phyloP scores from a whole-genome alignment of 2,888 invertebrate genomes.

The Mythimna ferrago region DNA sequence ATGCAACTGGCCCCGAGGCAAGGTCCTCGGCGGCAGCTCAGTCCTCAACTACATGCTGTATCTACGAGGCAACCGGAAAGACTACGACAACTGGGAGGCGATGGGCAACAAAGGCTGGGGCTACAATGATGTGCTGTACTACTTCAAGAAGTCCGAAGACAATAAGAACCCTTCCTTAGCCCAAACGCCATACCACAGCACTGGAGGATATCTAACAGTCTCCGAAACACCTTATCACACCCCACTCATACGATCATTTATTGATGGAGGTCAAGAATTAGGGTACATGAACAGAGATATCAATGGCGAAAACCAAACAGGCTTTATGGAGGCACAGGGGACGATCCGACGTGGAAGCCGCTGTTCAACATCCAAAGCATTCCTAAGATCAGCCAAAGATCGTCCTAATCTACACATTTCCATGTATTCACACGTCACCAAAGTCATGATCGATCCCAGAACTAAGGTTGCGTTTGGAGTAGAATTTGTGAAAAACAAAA shows the following conservation, averaged over 20 bases:
- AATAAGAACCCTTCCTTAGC: slow-evolving; percentile 96
- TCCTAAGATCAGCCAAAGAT: slow-evolving; percentile 94
- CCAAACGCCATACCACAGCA: slow-evolving; percentile 94
- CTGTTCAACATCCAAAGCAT: slow-evolving; percentile 97
- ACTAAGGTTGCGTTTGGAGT: slow-evolving; percentile 95
- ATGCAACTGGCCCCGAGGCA: slow-evolving; percentile 98
- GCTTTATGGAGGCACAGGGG: slow-evolving; percentile 97
- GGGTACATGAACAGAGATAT: slow-evolving; percentile 97
- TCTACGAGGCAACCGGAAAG: slow-evolving; percentile 96
- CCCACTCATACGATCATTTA: slow-evolving; percentile 95
- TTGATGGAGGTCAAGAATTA: slow-evolving; percentile 95
- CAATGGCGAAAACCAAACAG: slow-evolving; percentile 96
- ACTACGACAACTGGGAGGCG: slow-evolving; percentile 97
- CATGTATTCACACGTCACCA: slow-evolving; percentile 95
- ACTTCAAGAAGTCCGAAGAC: slow-evolving; percentile 98
- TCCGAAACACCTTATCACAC: slow-evolving; percentile 97
- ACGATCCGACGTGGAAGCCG: slow-evolving; percentile 95
- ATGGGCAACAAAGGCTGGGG: slow-evolving; percentile 97
- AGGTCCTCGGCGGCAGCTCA: slow-evolving; percentile 97
- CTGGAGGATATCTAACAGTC: slow-evolving; percentile 95
- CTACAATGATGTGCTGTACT: slow-evolving; percentile 94
- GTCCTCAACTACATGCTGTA: slow-evolving; percentile 98
- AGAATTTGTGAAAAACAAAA: slow-evolving; percentile 94
- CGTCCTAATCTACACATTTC: slow-evolving; percentile 96
- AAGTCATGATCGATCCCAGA: slow-evolving; percentile 93